These are phyloP conservation scores for Corynorhinus townsendii DNA, from an alignment of 2,113 vertebrate genomes.

Conservation along the genomic window DNA sequence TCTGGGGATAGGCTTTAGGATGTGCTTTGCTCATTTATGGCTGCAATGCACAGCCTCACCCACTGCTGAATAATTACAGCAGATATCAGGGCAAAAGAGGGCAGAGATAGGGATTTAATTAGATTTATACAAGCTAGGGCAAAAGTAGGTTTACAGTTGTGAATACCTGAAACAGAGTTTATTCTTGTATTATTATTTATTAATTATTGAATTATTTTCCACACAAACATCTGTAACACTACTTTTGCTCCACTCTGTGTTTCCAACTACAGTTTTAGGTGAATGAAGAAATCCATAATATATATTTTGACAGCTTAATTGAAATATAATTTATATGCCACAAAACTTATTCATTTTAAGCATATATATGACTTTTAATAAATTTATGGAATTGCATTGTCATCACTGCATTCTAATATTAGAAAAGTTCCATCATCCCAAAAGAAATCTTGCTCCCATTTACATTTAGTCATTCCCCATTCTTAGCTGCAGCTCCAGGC, in stretches of 20 bases:
- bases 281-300: background rate
- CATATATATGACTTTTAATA: background rate
- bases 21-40: conserved; percentile 86
- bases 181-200: background rate
- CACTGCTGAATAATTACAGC: background rate
- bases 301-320: background rate
- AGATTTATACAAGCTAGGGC: background rate
- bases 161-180: background rate
- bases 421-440: background rate
- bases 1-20: conserved; percentile 91
- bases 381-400: background rate
- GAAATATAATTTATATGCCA: background rate
- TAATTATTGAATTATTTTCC: background rate
- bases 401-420: background rate
- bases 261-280: background rate
- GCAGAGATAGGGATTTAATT: background rate
- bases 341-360: background rate
- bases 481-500: background rate
- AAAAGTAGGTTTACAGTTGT: background rate
- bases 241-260: background rate
- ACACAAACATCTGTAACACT: background rate
- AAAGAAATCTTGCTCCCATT: background rate
- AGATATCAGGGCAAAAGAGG: background rate
- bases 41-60: background rate
- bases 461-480: background rate